These are phyloP conservation scores for Bactericera cockerelli DNA, from an alignment of 1,140 invertebrate genomes.

Conservation along the genomic window DNA sequence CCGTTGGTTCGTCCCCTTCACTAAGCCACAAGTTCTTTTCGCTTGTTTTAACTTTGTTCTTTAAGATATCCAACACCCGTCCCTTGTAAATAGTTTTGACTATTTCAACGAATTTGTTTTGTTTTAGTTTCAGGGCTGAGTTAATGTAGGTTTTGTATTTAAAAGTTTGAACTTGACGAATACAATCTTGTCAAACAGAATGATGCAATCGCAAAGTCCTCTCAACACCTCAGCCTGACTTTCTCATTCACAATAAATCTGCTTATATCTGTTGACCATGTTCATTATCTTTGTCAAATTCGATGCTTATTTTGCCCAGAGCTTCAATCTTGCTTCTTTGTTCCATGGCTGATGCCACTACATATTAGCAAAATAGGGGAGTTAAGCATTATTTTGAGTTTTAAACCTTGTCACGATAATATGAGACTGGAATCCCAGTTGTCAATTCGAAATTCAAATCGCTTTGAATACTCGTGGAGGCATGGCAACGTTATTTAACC, in stretches of 20 bases:
- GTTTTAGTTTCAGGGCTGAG: not conserved
- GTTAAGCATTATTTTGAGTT: not conserved
- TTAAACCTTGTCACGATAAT: not conserved
- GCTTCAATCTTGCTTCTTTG: not conserved
- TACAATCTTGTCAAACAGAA: not conserved
- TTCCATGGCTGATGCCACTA: not conserved
- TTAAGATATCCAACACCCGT: not conserved
- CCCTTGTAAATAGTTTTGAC: not conserved
- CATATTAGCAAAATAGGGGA: not conserved
- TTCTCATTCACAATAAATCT: not conserved
- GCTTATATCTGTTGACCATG: not conserved
- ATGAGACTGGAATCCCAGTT: not conserved
- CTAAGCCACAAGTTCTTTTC: not conserved
- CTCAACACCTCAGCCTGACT: not conserved
- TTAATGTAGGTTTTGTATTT: not conserved
- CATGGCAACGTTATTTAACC: not conserved
- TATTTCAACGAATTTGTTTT: not conserved
- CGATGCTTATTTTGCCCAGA: not conserved
- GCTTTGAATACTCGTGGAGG: not conserved
- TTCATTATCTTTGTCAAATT: not conserved
- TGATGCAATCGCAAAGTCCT: not conserved
- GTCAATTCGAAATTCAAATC: not conserved
- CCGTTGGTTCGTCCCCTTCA: not conserved
- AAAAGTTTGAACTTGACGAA: not conserved
- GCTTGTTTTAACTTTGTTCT: not conserved